These are phyloP conservation scores for Leucoraja ocellata DNA, from an alignment of 2,797 vertebrate species.

Conservation along the genomic window DNA sequence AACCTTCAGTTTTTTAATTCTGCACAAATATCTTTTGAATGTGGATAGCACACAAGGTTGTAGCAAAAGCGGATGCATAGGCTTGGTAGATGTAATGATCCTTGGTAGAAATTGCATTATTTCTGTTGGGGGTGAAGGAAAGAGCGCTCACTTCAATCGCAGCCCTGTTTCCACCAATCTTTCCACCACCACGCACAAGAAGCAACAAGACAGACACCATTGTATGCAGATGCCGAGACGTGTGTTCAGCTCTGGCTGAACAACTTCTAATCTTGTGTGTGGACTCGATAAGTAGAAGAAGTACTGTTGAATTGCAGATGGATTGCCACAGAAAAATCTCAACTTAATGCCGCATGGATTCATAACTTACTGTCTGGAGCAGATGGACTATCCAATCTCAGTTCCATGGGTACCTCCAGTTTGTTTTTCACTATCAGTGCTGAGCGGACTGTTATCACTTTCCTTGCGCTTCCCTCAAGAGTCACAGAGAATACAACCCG, in stretches of 20 bases:
- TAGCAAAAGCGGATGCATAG: background rate
- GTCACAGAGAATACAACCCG: constrained; percentile 91
- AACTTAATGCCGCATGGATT: background rate
- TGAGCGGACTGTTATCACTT: constrained; percentile 89
- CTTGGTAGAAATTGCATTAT: background rate
- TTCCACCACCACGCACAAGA: no score
- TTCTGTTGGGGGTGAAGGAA: no score
- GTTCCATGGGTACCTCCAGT: constrained; percentile 84
- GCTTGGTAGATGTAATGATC: background rate
- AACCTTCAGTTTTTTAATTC: background rate
- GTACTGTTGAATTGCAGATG: background rate
- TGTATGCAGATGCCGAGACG: no score
- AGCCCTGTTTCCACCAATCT: no score
- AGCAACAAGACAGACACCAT: no score
- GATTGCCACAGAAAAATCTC: background rate
- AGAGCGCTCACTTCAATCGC: no score
- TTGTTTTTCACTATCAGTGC: constrained; percentile 88
- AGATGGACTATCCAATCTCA: constrained; percentile 87
- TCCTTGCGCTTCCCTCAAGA: constrained; percentile 91
- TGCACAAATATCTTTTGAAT: background rate
- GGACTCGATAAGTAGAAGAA: no score
- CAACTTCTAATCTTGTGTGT: no score
- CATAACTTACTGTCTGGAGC: constrained; percentile 85
- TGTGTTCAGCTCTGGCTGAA: no score
- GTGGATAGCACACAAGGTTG: background rate